Percentiles rank a stretch among this genome's conserved stretches.
Conservation (phyloP, 92 coral and sea anemone species). For the Isaurus tuberculatus region DNA sequence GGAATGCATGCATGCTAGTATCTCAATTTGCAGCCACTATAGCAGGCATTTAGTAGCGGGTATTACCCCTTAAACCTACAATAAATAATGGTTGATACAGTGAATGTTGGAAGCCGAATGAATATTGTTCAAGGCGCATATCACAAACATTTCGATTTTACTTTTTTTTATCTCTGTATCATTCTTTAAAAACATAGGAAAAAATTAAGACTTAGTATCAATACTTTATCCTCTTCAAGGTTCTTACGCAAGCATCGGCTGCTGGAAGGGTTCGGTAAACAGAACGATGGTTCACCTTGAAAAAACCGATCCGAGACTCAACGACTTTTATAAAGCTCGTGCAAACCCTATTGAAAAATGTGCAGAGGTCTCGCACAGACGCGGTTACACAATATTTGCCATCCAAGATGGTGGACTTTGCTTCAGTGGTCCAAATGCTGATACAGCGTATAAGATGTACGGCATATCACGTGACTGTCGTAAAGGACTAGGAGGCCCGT, state of each 20-base stretch:
- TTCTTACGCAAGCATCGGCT: constrained; percentile 74
- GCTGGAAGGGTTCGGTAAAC: constrained; percentile 80
- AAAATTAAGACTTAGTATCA: not conserved
- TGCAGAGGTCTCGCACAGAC: constrained; percentile 85
- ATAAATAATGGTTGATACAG: no score
- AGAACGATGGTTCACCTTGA: constrained; percentile 75
- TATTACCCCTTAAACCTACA: no score
- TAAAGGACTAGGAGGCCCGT: constrained; percentile 81
- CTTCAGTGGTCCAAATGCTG: constrained; percentile 82
- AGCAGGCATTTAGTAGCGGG: no score
- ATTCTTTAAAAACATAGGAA: no score
- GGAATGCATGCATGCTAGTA: no score
- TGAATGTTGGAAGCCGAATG: no score
- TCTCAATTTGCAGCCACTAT: no score
- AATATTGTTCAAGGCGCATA: no score
- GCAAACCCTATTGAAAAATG: constrained; percentile 75
- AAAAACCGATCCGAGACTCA: constrained; percentile 73
- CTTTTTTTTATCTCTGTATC: no score
- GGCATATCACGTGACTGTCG: constrained; percentile 88
- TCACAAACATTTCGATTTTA: no score
- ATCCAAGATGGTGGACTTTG: constrained; percentile 94
- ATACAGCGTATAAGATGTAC: constrained; percentile 66
- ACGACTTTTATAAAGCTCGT: constrained; percentile 78
- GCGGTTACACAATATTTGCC: constrained; percentile 86
- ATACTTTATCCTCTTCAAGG: constrained; percentile 50